Evolutionary conservation across 2,113 vertebrate genomes (phyloP), one percentile per base, ranked within the genome.

Genomic region (Thermophis baileyi): DNA sequence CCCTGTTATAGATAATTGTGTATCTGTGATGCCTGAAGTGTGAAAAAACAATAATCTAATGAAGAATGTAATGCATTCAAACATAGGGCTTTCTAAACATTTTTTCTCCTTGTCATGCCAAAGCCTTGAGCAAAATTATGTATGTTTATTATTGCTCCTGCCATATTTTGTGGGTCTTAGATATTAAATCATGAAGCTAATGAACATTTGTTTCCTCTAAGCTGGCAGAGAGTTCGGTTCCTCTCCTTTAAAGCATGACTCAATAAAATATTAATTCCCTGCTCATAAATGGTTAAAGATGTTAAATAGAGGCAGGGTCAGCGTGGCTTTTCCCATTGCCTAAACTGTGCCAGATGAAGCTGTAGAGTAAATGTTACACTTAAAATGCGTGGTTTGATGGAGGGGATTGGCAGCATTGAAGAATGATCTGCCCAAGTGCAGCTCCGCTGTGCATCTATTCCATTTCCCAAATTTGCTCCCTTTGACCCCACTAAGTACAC

Each of bases 211-310:
- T 12, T 55, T 96, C 90, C 94, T 95, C 87, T 94, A 95, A 96
- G 95, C 24, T 94, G 81, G 40, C 40, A 89, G 69, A 30, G 55
- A 92, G 40, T 57, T 91, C 60, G 96, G 94, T 95, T 95, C 93
- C 93, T 95, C 49, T 95, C 96, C 92, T 96, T 93, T 96, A 95
- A 94, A 95, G 88, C 93, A 95, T 55, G 35, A 47, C 94, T 94
- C 94, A 91, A 95, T 97, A 94, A 96, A 97, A 97, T 96, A 97
- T 97, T 96, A 95, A 97, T 96, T 94, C 95, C 44, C 89, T 89
- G 93, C 92, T 97, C 93, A 94, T 94, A 96, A 97, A 96, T 96
- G 93, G 93, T 94, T 96, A 97, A 97, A 96, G 1, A 53, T 85
- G 90, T 50, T 92, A 89, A 96, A 94, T 94, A 50, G 47, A 92